Evolutionary conservation across 2,113 vertebrate genomes (phyloP), one percentile per base, ranked within the genome.

Genomic region (Empidonax alnorum): DNA sequence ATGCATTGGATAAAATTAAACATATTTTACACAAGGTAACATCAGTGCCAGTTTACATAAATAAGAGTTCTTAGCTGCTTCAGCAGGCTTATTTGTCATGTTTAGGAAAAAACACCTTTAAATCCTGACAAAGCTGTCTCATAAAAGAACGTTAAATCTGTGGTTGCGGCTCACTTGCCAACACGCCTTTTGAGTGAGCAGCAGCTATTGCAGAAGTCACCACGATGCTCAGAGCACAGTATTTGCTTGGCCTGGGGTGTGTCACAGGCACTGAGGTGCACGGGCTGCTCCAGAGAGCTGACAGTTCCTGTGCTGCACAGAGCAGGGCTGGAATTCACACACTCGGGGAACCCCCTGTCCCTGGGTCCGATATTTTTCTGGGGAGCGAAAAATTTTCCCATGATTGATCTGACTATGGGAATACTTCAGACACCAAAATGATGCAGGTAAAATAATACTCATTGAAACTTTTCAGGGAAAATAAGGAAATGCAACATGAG

Each of bases 371-470:
- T 5, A 28, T 0, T 3, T 31, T 94, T 63, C 75, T 37, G 30
- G 20, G 76, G 37, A 93, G 82, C 11, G 25, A 47, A 87, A 44
- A 22, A 20, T 79, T 94, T 95, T 96, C 94, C 90, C 92, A 95
- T 86, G 73, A 95, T 94, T 93, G 76, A 95, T 82, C 80, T 79
- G 72, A 52, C 85, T 84, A 90, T 86, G 95, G 80, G 73, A 93
- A 96, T 79, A 33, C 78, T 93, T 39, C 8, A 56, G 63, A 76
- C 83, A 73, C 88, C 16, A 81, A 71, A 94, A 96, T 22, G 65
- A 72, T 63, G 53, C 94, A 96, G 95, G 96, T 94, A 96, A 97
- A 95, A 94, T 94, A 95, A 97, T 87, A 95, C 88, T 89, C 69
- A 81, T 27, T 91, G 93, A 94, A 94, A 94, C 53, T 87, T 30